phyloP scores from a whole-genome alignment of 2,113 vertebrate genomes.

The Anseranas semipalmata region DNA sequence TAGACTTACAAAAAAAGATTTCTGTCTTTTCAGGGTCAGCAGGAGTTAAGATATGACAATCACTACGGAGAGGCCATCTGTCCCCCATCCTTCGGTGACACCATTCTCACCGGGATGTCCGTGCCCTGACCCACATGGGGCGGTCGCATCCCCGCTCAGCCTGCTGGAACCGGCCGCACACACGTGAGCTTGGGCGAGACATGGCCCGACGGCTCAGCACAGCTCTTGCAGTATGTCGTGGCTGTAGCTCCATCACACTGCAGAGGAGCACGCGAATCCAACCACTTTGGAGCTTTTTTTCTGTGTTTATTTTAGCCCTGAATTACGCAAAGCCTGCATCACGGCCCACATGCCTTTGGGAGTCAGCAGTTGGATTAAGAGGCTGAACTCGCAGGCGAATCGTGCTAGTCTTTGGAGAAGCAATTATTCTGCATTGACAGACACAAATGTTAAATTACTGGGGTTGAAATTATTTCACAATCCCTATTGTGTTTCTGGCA shows the following conservation, averaged over 20 bases:
- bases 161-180: fast-evolving
- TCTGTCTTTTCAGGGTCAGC: fast-evolving
- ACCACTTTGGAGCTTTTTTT: fast-evolving
- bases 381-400: not conserved
- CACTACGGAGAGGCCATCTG: not conserved
- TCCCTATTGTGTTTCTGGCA: not conserved
- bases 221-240: fast-evolving
- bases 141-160: fast-evolving
- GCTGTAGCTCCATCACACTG: fast-evolving
- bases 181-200: fast-evolving
- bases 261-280: fast-evolving
- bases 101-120: fast-evolving
- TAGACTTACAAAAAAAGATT: not conserved
- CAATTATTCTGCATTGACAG: constrained; percentile 15
- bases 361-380: not conserved
- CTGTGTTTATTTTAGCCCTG: not conserved
- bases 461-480: not conserved
- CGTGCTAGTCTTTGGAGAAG: not conserved
- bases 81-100: fast-evolving
- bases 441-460: not conserved
- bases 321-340: not conserved
- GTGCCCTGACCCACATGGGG: fast-evolving
- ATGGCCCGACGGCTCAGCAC: fast-evolving
- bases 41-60: not conserved
- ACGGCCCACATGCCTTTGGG: not conserved